Base-by-base conservation (phyloP, 2,888 invertebrate genomes). In the Eristalinus sepulchralis region DNA sequence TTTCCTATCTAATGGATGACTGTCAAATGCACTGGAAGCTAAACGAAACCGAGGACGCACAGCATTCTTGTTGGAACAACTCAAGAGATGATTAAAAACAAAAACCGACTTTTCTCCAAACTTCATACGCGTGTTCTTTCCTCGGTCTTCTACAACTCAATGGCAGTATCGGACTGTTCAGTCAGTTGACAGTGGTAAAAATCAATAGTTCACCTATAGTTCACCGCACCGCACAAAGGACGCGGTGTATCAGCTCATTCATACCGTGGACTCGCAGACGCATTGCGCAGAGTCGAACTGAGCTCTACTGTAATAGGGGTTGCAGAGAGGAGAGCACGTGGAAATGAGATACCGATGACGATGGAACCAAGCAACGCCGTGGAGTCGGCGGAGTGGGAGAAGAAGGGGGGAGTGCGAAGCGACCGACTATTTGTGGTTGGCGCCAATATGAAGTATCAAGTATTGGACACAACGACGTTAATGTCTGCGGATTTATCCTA, bases 251-350 rank as follows among this genome's bases (percentile, higher is more conserved):
- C 13, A 24, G 33, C 71, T 80, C 80, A 80, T 84, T 80, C 73
- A 80, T 75, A 62, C 33, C 80, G 57, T 39, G n/a, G 55, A 73
- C 63, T 78, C 24, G 59, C 47, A 55, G 22, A 64, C 67, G 67
- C 34, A 75, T 36, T 80, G 84, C 80, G 84, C 84, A 84, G 67
- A 33, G 33, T 60, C 84, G 66, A 34, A 76, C n/a, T n/a, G 34
- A 79, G 31, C 34, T 10, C 20, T 47, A 34, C 17, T 47, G 47
- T 47, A 47, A 47, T 63, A 77, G 36, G 68, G 63, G 63, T 77
- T 68, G 47, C 17, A 36, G 33, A 53, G 27, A 68, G 31, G 27
- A 64, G 22, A n/a, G 22, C 76, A 80, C 79, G 76, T 67, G 75
- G 67, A 67, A 72, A 71, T 72, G 53, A 11, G 59, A 55, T 33